These are phyloP conservation scores for Drosophila atripex DNA, from an alignment of 2,888 invertebrate genomes.

Conservation along the genomic window DNA sequence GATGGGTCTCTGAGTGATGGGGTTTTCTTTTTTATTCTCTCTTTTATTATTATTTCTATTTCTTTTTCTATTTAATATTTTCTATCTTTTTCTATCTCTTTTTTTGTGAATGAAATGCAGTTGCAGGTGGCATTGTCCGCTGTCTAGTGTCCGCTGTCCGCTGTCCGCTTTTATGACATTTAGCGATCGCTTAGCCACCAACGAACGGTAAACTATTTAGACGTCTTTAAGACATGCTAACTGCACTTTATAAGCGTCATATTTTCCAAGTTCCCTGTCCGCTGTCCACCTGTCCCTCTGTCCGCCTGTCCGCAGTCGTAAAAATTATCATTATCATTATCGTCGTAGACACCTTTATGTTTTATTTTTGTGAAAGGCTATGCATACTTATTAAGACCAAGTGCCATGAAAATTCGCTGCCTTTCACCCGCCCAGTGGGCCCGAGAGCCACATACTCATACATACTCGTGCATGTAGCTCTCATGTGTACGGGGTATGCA, in stretches of 20 bases:
- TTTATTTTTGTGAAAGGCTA: conserved; percentile 60
- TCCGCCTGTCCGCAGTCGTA: conserved; percentile 26
- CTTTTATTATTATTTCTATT: not conserved
- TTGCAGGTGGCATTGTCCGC: not conserved
- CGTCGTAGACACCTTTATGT: conserved; percentile 15
- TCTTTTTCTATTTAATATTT: not conserved
- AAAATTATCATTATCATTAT: conserved; percentile 70
- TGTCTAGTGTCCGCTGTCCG: conserved; percentile 41
- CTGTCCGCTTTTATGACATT: conserved; percentile 62
- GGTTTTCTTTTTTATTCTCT: not conserved
- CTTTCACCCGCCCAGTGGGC: conserved; percentile 58
- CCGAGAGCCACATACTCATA: too few relatives aligned
- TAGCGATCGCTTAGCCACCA: conserved; percentile 58
- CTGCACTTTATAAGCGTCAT: conserved; percentile 65
- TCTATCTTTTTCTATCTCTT: not conserved
- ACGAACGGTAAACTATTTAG: conserved; percentile 64
- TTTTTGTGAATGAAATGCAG: conserved; percentile 37
- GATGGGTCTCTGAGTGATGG: not conserved
- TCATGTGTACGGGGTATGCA: not conserved
- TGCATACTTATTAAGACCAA: conserved; percentile 50
- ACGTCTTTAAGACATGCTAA: conserved; percentile 68
- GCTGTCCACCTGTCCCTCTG: too few relatives aligned
- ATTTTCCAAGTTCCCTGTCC: conserved; percentile 36
- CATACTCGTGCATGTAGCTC: too few relatives aligned
- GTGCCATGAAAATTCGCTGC: conserved; percentile 49